Evolutionary conservation across 1,140 invertebrate species (phyloP), one percentile per base, ranked within the genome.

Genomic region (Danaus plexippus): DNA sequence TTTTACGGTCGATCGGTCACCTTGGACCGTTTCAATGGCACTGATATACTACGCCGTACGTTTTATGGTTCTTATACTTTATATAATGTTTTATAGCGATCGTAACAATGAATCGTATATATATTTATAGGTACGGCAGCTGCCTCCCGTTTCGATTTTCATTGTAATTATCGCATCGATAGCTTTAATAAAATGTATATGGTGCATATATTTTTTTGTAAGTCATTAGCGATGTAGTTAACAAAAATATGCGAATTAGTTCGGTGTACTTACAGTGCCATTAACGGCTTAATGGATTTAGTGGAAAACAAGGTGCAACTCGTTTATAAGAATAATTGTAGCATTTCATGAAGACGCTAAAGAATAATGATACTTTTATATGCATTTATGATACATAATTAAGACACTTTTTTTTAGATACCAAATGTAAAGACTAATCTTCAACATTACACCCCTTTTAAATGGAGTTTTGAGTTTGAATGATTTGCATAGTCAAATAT

Each of bases 21-120:
- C 52, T 58, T 57, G 59, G 56, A 52, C 48, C 40, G 43, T 43
- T 60, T 52, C 54, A 60, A 55, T 60, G 57, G 43, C 53, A 59
- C 57, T 50, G 47, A 59, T 54, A 56, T 18, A 11, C 44, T 44
- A 64, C 53, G 47, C 54, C 47, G 32, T 58, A 46, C 15, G 45
- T 63, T 57, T 63, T 63, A 63, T 63, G 52, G 57, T 59, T 52
- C 48, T 59, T 63, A 63, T 61, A 42, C 18, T 56, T 54, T 58
- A 55, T 59, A 59, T 59, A 62, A 43, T 50, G 50, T 59, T 66
- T 66, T 54, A 61, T 53, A 57, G 51, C 50, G 43, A 53, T 59
- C 47, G 7, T 59, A 51, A 65, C 54, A 54, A 54, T 59, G 49
- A 40, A 47, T 32, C 43, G 60, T 62, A 59, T 55, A 43, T 41